Percentiles rank a stretch among this genome's conserved stretches.
phyloP scores from a whole-genome alignment of 2,797 vertebrate species.

The Centroberyx gerrardi region DNA sequence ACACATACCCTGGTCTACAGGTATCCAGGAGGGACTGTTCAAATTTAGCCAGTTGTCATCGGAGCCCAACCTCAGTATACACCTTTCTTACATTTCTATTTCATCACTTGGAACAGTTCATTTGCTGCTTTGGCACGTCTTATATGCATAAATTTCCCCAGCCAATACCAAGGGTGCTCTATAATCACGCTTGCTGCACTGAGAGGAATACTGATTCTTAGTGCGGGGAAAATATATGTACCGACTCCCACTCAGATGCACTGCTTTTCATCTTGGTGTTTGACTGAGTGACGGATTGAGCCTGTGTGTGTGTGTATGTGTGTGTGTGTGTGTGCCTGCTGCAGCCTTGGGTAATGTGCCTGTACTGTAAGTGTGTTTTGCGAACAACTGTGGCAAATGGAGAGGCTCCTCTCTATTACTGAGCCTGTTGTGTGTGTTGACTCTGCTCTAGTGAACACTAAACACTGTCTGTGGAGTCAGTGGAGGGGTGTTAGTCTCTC shows the following conservation, averaged over 20 bases:
- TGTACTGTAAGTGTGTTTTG: slow-evolving; percentile 25
- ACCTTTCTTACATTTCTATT: slow-evolving; percentile 16
- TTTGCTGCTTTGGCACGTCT: slow-evolving; percentile 19
- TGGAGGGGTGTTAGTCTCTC: slow-evolving; percentile 38
- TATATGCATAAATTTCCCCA: slow-evolving; percentile 20
- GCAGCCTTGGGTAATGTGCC: slow-evolving; percentile 5
- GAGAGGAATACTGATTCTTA: slow-evolving; percentile 22
- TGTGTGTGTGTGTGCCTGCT: slow-evolving; percentile 1
- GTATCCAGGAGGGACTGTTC: slow-evolving; percentile 22
- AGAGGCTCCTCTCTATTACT: slow-evolving; percentile 37
- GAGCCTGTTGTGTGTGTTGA: slow-evolving; percentile 47
- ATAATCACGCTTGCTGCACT: slow-evolving; percentile 14
- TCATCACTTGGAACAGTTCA: slow-evolving; percentile 10
- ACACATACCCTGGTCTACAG: slow-evolving; percentile 29
- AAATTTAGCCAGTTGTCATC: slow-evolving; percentile 12
- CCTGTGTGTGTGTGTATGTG: slow-evolving; percentile 17
- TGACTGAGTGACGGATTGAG: slow-evolving; percentile 27
- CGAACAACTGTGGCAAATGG: slow-evolving; percentile 52
- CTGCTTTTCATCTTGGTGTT: slow-evolving; percentile 29
- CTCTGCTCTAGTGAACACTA: slow-evolving; percentile 46
- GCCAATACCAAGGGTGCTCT: slow-evolving; percentile 13
- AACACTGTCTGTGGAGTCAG: slow-evolving; percentile 32
- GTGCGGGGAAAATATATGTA: slow-evolving; percentile 25
- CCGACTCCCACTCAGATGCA: slow-evolving; percentile 37
- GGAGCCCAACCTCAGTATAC: background rate